Conservation (phyloP, 2,113 vertebrate species). For the Aviceda subcristata region DNA sequence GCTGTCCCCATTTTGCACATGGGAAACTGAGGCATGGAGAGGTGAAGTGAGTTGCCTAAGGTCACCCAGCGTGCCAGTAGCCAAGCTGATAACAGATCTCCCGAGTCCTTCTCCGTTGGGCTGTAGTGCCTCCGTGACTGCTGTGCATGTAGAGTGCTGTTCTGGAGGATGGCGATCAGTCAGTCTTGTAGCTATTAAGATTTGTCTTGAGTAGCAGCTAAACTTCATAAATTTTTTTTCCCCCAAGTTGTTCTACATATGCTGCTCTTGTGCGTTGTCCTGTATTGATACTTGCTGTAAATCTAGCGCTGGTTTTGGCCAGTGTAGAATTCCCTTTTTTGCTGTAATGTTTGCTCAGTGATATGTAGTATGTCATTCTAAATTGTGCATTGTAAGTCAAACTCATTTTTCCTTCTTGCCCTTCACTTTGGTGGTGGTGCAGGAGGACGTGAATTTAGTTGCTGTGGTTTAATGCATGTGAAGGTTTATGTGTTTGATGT, state of each 20-base stretch:
- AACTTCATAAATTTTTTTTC: not conserved
- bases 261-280: not conserved
- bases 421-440: no score
- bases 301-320: not conserved
- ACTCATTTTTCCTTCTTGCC: no score
- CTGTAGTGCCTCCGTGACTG: not conserved
- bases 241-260: not conserved
- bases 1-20: not conserved
- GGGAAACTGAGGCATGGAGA: not conserved
- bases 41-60: not conserved
- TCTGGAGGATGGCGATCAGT: not conserved
- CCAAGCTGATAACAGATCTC: not conserved
- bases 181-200: not conserved
- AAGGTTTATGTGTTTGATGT: no score
- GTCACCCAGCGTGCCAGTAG: not conserved
- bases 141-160: no score
- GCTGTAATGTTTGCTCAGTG: not conserved
- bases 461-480: no score
- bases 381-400: no score
- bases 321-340: not conserved
- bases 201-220: not conserved
- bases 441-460: no score
- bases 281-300: not conserved
- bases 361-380: not conserved
- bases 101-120: not conserved